Evolutionary conservation across 2,113 vertebrate species (phyloP), one percentile per base, ranked within the genome.

Genomic region (Thymallus thymallus): DNA sequence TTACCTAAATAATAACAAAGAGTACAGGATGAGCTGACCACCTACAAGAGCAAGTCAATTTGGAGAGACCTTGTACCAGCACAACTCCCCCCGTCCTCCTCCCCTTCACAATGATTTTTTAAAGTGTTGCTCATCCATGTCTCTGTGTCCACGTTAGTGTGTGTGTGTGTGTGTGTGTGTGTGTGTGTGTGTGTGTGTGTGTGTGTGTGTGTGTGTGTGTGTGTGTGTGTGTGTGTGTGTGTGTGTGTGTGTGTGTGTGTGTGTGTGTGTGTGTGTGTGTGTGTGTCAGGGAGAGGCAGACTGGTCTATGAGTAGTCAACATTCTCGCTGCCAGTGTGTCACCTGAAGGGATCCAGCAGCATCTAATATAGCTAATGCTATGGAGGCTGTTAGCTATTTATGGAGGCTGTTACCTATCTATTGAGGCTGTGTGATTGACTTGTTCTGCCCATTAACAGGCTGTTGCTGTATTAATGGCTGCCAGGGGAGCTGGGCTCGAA

Each of bases 381-480:
- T 91, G 90, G 92, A 92, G 87, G 85, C 91, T 87, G 2, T 26
- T 26, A 26, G 26, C 26, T 26, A 26, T 26, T 2, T 26, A 26
- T 26, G 26, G 1, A 26, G 26, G 1, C 26, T 26, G 26, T 26
- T 26, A 26, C 1, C 26, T 26, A 26, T 26, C 26, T 26, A 26
- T 26, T 1, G 26, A 26, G 26, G 26, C 26, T 26, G 26, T 26
- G 80, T 94, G 92, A 93, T 93, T 95, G 94, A 95, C 94, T 95
- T 91, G 77, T 90, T 95, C 48, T 95, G 95, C 92, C 94, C 93
- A 93, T 93, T 94, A 94, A 81, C 90, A 94, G 92, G 88, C 93
- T 92, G 90, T 87, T 88, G 87, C 92, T 90, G 93, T 94, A 93
- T 96, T 96, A 96, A 95, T 94, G 92, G 93, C 93, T 94, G 91